Evolutionary conservation across 2,888 invertebrate species (phyloP).

Genomic region (Tricholauxania praeusta): DNA sequence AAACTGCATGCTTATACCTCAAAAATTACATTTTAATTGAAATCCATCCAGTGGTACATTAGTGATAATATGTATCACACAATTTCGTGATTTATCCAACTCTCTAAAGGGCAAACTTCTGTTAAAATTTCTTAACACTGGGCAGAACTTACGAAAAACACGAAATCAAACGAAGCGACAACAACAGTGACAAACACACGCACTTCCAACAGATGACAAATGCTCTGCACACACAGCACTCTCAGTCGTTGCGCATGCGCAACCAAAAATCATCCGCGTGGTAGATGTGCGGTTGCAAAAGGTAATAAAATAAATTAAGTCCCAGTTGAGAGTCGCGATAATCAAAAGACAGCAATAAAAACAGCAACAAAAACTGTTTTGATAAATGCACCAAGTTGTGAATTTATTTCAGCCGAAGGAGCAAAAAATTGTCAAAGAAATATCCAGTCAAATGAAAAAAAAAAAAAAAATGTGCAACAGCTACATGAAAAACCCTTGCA

Average conservation of each 20-base stretch:
- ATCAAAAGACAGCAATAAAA: conserved; percentile 36
- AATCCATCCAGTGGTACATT: too few relatives aligned
- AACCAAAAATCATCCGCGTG: neutral
- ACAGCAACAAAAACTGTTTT: neutral
- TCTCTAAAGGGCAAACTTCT: too few relatives aligned
- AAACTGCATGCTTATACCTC: too few relatives aligned
- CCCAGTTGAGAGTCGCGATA: conserved; percentile 36
- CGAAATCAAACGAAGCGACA: neutral
- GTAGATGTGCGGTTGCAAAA: conserved; percentile 11
- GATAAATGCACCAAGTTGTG: conserved; percentile 1
- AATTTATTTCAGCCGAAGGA: neutral
- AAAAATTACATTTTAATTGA: too few relatives aligned
- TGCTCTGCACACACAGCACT: neutral
- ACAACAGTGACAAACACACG: conserved; percentile 15
- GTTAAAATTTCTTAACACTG: too few relatives aligned
- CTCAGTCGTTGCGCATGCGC: neutral
- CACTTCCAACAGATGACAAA: conserved; percentile 20
- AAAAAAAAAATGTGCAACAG: neutral
- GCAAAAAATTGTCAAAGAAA: conserved; percentile 17
- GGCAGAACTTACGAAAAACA: too few relatives aligned
- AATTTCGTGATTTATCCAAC: too few relatives aligned
- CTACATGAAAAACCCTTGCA: neutral
- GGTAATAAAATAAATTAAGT: conserved; percentile 36
- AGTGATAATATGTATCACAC: too few relatives aligned
- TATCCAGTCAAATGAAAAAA: neutral